Evolutionary conservation across 92 coral and sea anemone genomes (phyloP).

Genomic region (Epizoanthus fatuus): DNA sequence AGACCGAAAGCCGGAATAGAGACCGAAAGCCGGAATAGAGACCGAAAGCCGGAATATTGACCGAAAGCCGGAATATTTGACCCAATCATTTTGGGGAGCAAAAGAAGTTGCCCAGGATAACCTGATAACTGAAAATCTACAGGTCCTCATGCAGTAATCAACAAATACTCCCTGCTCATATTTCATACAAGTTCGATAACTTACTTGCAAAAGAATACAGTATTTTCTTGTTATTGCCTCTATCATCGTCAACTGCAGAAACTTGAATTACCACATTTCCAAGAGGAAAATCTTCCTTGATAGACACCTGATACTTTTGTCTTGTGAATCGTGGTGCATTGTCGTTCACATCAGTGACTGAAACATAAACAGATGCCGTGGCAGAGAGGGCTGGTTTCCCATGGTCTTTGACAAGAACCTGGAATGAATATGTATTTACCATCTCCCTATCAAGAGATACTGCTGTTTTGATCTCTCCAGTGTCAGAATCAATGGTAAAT

Average conservation of each 20-base stretch:
- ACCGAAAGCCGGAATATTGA: no score
- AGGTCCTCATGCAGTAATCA: no score
- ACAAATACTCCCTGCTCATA: no score
- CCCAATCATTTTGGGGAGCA: no score
- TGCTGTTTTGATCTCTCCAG: constrained; percentile 83
- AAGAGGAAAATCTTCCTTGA: constrained; percentile 71
- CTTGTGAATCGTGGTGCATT: constrained; percentile 83
- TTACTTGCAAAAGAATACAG: constrained; percentile 80
- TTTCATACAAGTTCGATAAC: not conserved
- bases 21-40: no score
- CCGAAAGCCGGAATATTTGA: no score
- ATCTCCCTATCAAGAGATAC: constrained; percentile 79
- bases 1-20: no score
- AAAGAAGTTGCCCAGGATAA: no score
- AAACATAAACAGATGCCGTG: constrained; percentile 79
- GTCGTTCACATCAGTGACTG: constrained; percentile 91
- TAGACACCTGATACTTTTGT: constrained; percentile 61
- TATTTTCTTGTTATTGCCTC: constrained; percentile 80
- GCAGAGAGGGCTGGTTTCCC: constrained; percentile 78
- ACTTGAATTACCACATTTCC: constrained; percentile 76
- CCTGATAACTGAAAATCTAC: no score
- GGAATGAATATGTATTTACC: constrained; percentile 70
- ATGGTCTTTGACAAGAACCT: constrained; percentile 88
- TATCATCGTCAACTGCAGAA: constrained; percentile 89
- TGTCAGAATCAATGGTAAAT: constrained; percentile 70